A percentile compares a stretch with the other conserved stretches of the same genome.
phyloP scores from a whole-genome alignment of 2,797 vertebrate species.

The Mormyrops attenuatus region DNA sequence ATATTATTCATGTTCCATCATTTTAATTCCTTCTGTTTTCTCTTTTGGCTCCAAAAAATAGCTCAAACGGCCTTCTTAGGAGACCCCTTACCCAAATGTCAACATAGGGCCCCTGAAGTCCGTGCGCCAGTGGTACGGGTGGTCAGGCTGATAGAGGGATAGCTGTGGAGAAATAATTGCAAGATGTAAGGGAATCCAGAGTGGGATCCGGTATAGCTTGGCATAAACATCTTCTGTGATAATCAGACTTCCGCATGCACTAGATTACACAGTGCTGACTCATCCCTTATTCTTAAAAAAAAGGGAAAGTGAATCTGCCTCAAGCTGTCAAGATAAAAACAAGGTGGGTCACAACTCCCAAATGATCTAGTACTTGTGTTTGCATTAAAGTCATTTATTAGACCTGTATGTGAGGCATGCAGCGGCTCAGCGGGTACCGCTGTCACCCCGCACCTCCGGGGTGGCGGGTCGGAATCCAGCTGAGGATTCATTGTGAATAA shows the following conservation, averaged over 20 bases:
- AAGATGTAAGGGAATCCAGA: neutral
- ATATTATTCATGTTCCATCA: neutral
- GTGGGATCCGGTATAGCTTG: neutral
- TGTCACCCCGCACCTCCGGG: neutral
- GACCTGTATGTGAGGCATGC: neutral
- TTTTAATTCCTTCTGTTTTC: neutral
- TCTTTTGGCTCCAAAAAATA: neutral
- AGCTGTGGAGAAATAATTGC: neutral
- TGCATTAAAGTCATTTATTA: constrained; percentile 8
- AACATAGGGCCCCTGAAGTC: neutral
- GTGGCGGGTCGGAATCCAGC: neutral
- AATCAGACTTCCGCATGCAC: neutral
- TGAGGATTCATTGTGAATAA: neutral
- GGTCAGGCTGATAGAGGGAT: neutral
- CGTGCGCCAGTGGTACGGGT: neutral
- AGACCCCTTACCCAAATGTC: neutral
- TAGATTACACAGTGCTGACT: neutral
- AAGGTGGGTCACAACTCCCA: constrained; percentile 5
- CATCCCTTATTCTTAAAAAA: neutral
- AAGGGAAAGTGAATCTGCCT: neutral
- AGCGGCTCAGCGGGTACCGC: neutral
- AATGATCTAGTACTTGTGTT: constrained; percentile 10
- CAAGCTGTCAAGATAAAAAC: constrained; percentile 52
- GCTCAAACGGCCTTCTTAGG: neutral
- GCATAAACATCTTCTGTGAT: neutral